A percentile compares a stretch with the other conserved stretches of the same genome.
phyloP scores from a whole-genome alignment of 2,113 vertebrate species.

The Galemys pyrenaicus region DNA sequence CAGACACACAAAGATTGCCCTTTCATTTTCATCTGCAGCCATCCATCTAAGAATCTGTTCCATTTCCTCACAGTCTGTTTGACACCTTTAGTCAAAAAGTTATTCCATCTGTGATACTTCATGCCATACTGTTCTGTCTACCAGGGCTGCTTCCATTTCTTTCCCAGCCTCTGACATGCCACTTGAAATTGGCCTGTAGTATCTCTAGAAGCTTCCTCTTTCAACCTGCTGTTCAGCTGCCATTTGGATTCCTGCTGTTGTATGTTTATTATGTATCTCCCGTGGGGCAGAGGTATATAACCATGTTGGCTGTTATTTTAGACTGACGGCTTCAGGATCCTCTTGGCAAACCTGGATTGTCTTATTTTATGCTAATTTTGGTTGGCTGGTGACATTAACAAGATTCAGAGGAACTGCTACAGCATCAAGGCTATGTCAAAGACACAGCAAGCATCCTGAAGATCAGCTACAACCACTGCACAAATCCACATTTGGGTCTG shows the following conservation, averaged over 20 bases:
- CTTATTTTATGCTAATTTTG: constrained; percentile 26
- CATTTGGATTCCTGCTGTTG: not conserved
- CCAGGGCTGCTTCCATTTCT: not conserved
- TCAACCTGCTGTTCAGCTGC: constrained; percentile 18
- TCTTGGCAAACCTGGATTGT: not conserved
- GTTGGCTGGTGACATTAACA: not conserved
- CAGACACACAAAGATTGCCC: constrained; percentile 39
- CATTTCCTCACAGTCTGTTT: constrained; percentile 59
- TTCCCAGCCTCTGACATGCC: not conserved
- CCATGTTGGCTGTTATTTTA: not conserved
- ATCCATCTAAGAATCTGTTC: constrained; percentile 29
- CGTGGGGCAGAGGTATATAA: not conserved
- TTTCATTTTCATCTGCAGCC: constrained; percentile 58
- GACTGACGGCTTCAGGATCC: not conserved
- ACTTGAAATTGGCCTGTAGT: not conserved
- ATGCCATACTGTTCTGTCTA: constrained; percentile 60
- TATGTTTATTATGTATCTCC: not conserved
- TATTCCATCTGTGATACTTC: constrained; percentile 42
- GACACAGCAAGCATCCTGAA: not conserved
- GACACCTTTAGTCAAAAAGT: constrained; percentile 60
- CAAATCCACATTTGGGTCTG: not conserved
- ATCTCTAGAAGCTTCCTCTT: not conserved
- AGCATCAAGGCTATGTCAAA: not conserved
- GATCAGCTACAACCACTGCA: not conserved
- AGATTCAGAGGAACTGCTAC: not conserved